Percentiles rank a stretch among this genome's conserved stretches.
Conservation (phyloP, 2,113 vertebrate genomes). For the Rattus rattus region DNA sequence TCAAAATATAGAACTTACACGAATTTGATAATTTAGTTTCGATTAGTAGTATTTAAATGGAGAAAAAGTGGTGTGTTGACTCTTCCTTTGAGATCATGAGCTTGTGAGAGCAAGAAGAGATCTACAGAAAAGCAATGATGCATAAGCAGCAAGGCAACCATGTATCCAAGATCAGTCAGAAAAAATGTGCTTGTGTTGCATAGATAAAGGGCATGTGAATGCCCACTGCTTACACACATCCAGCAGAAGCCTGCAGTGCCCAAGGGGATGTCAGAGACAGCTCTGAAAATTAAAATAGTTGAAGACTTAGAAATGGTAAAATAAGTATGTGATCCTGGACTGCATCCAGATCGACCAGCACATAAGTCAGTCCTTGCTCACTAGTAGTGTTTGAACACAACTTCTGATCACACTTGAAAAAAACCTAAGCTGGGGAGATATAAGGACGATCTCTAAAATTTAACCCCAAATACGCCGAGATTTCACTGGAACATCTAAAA, state of each 20-base stretch:
- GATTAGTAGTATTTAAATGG: not conserved
- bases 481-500: not conserved
- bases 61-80: rapidly evolving
- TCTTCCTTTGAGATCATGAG: not conserved
- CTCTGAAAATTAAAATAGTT: not conserved
- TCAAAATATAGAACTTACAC: not conserved
- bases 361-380: not conserved
- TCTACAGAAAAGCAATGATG: rapidly evolving
- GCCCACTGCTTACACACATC: not conserved
- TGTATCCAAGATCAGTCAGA: not conserved
- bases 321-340: not conserved
- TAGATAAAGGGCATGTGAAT: not conserved
- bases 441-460: not conserved
- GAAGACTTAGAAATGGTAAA: not conserved
- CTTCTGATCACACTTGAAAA: not conserved
- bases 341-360: not conserved
- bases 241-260: not conserved
- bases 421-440: not conserved
- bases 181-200: not conserved
- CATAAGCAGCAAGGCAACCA: not conserved
- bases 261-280: not conserved
- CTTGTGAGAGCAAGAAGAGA: not conserved
- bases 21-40: not conserved
- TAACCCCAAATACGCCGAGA: not conserved
- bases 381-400: not conserved